Evolutionary conservation across 2,113 vertebrate genomes (phyloP).

Genomic region (Tetrao urogallus): DNA sequence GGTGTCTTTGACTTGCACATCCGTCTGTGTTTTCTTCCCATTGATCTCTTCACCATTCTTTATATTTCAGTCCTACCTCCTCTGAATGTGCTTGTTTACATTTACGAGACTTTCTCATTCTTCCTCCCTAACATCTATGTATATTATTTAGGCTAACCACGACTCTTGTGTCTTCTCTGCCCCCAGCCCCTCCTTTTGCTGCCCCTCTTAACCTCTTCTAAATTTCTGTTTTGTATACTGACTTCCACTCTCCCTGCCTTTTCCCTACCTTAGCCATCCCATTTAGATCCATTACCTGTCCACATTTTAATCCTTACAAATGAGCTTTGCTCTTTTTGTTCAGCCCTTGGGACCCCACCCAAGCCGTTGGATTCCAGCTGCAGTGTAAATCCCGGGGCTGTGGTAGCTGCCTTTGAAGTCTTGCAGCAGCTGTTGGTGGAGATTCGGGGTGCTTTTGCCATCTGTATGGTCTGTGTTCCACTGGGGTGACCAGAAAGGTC

Average conservation of each 20-base stretch:
- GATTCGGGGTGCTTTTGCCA: background rate
- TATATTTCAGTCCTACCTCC: background rate
- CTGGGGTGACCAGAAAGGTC: background rate
- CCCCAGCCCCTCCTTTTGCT: slow-evolving; percentile 36
- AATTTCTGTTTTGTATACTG: slow-evolving; percentile 61
- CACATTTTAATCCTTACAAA: slow-evolving; percentile 69
- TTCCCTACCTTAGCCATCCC: background rate
- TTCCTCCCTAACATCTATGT: background rate
- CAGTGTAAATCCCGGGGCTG: slow-evolving; percentile 8
- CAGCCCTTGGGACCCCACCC: slow-evolving; percentile 4
- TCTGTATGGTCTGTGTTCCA: background rate
- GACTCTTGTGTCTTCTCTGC: slow-evolving; percentile 26
- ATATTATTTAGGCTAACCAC: slow-evolving; percentile 12
- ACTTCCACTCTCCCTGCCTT: slow-evolving; percentile 60
- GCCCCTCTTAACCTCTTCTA: slow-evolving; percentile 64
- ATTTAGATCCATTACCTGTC: slow-evolving; percentile 71
- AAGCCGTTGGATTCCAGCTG: slow-evolving; percentile 43
- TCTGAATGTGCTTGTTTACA: slow-evolving; percentile 48
- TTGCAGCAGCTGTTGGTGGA: slow-evolving; percentile 13
- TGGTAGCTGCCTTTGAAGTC: slow-evolving; percentile 46
- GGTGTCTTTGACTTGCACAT: background rate
- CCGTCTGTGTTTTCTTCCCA: background rate
- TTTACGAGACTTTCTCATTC: slow-evolving; percentile 36
- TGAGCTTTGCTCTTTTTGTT: slow-evolving; percentile 54
- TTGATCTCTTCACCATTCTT: slow-evolving; percentile 19